These are phyloP conservation scores for Ophthalmolycus amberensis DNA, from an alignment of 2,113 vertebrate genomes.

Conservation along the genomic window DNA sequence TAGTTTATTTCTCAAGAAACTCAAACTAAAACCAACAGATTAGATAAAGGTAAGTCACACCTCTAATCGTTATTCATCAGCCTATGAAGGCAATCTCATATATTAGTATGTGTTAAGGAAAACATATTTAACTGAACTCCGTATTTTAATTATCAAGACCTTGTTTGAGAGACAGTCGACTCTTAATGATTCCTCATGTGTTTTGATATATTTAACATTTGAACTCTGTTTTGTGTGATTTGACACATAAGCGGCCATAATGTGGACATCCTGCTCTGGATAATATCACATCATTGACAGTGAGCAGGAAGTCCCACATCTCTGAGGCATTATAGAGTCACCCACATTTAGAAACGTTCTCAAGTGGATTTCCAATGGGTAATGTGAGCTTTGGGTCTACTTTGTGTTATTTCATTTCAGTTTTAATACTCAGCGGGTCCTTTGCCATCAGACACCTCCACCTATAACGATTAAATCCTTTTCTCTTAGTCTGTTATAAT, in stretches of 20 bases:
- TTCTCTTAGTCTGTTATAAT: conserved; percentile 25
- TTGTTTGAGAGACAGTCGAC: background rate
- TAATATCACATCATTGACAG: conserved; percentile 51
- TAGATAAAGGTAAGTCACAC: conserved; percentile 47
- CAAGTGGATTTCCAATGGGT: conserved; percentile 6
- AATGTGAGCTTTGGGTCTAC: background rate
- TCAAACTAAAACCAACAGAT: conserved; percentile 6
- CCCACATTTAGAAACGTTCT: conserved; percentile 12
- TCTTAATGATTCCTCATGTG: background rate
- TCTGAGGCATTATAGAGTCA: conserved; percentile 31
- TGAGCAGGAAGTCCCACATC: conserved; percentile 48
- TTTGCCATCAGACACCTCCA: background rate
- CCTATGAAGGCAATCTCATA: too few relatives aligned
- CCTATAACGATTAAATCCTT: conserved; percentile 16
- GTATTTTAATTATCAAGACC: background rate
- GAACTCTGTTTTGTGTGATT: background rate
- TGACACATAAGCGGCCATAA: background rate
- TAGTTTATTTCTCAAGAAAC: background rate
- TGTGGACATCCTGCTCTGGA: conserved; percentile 22
- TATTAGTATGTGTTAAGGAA: background rate
- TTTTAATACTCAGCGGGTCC: conserved; percentile 1
- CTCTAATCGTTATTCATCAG: background rate
- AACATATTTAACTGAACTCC: background rate
- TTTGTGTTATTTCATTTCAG: conserved; percentile 1
- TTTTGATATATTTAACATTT: background rate